Percentiles rank a stretch among this genome's conserved stretches.
These are phyloP conservation scores for Harpegnathos saltator DNA, from an alignment of 1,140 invertebrate species.

Conservation along the genomic window DNA sequence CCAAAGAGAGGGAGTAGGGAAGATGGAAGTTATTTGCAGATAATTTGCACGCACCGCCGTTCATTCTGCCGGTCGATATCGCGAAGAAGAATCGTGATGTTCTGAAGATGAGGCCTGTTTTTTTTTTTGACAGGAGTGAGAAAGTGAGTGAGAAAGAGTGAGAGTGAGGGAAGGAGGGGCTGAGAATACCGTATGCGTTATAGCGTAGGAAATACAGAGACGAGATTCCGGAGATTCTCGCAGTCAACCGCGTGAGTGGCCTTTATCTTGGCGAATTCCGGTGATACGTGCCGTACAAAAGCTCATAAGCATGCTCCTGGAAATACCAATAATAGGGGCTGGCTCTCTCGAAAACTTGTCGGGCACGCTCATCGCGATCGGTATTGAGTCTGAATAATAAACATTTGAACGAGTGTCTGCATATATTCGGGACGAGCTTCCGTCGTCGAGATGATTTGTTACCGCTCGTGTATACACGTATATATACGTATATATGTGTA, in stretches of 20 bases:
- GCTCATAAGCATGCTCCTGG: background rate
- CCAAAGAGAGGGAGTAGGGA: no score
- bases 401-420: conserved; percentile 47
- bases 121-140: no score
- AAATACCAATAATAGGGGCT: background rate
- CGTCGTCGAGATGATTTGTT: conserved; percentile 39
- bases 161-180: conserved; percentile 30
- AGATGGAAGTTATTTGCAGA: no score
- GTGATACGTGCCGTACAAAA: conserved; percentile 5
- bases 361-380: conserved; percentile 38
- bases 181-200: background rate
- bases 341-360: conserved; percentile 7
- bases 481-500: no score
- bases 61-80: conserved; percentile 7
- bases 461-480: conserved; percentile 17
- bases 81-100: background rate
- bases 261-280: conserved; percentile 50
- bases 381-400: conserved; percentile 67
- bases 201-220: conserved; percentile 26
- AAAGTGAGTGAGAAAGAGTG: no score
- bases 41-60: background rate
- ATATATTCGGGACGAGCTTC: background rate
- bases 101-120: background rate
- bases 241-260: conserved; percentile 29
- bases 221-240: conserved; percentile 53